These are phyloP conservation scores for Drosophila repleta DNA, from an alignment of 1,140 invertebrate genomes.

Conservation along the genomic window DNA sequence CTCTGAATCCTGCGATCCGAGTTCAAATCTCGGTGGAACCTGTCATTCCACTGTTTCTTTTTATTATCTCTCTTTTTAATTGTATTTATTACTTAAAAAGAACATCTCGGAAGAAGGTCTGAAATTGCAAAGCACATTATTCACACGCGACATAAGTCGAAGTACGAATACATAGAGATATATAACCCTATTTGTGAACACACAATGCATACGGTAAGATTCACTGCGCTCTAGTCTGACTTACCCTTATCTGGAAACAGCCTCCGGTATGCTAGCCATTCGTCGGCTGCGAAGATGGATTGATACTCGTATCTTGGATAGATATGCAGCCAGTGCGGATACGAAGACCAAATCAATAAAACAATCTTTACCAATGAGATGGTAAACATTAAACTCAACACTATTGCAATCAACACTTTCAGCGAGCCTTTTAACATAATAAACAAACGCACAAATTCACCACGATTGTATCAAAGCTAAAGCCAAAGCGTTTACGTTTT, in stretches of 20 bases:
- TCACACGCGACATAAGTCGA: slow-evolving; percentile 4
- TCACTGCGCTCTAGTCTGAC: too few species aligned
- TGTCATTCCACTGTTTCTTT: not conserved
- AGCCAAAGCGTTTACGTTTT: not conserved
- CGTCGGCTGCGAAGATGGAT: slow-evolving; percentile 85
- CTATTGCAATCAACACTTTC: slow-evolving; percentile 72
- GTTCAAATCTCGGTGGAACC: slow-evolving; percentile 88
- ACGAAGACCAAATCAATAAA: slow-evolving; percentile 75
- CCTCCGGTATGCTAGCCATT: slow-evolving; percentile 89
- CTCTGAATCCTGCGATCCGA: slow-evolving; percentile 91
- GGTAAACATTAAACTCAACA: slow-evolving; percentile 83
- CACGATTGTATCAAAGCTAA: slow-evolving; percentile 5
- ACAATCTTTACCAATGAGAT: slow-evolving; percentile 79
- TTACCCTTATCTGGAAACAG: slow-evolving; percentile 89
- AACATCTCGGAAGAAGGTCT: too few species aligned
- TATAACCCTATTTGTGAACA: not conserved
- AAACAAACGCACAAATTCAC: slow-evolving; percentile 23
- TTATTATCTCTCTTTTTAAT: not conserved
- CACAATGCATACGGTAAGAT: not conserved
- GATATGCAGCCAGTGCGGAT: slow-evolving; percentile 56
- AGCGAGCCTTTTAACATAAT: slow-evolving; percentile 78
- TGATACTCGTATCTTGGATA: slow-evolving; percentile 15
- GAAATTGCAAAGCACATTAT: slow-evolving; percentile 15
- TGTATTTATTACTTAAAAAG: too few species aligned
- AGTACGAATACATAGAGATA: not conserved